Conservation (phyloP, 2,888 invertebrate species). For the Nineta flava region DNA sequence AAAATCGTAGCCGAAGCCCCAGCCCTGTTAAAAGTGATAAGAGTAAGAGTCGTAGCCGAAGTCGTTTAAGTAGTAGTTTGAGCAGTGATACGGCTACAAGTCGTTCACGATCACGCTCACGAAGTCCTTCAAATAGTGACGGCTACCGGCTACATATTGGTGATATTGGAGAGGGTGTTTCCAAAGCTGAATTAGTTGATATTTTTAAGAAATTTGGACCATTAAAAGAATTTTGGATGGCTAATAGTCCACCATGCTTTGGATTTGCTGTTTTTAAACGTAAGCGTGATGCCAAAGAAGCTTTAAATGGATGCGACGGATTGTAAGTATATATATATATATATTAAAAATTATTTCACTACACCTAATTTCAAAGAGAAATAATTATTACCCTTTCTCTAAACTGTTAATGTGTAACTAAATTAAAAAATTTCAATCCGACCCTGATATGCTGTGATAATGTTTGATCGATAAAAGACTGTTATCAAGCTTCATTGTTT, state of each 20-base stretch:
- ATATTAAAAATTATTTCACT: neutral
- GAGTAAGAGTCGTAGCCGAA: slow-evolving; percentile 19
- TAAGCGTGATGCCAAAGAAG: slow-evolving; percentile 33
- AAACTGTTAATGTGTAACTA: neutral
- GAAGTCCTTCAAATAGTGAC: slow-evolving; percentile 24
- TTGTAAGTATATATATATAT: slow-evolving; percentile 24
- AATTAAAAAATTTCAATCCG: too few species aligned
- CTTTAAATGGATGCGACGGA: slow-evolving; percentile 29
- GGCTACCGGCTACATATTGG: slow-evolving; percentile 33
- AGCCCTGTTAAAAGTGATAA: slow-evolving; percentile 10
- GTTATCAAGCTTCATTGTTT: too few species aligned
- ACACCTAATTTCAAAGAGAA: neutral
- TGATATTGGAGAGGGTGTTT: slow-evolving; percentile 34
- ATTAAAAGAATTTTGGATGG: slow-evolving; percentile 39
- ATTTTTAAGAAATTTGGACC: slow-evolving; percentile 35
- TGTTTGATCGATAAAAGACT: too few species aligned
- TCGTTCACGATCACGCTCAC: slow-evolving; percentile 21
- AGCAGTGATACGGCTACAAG: slow-evolving; percentile 8
- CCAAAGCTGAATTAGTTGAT: slow-evolving; percentile 34
- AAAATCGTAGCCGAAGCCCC: slow-evolving; percentile 17
- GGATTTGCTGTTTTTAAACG: slow-evolving; percentile 41
- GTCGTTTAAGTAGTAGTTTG: slow-evolving; percentile 22
- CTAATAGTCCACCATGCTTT: slow-evolving; percentile 40
- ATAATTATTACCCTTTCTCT: neutral
- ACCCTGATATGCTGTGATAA: too few species aligned